Evolutionary conservation across 2,888 invertebrate genomes (phyloP).

Genomic region (Limnephilus marmoratus): DNA sequence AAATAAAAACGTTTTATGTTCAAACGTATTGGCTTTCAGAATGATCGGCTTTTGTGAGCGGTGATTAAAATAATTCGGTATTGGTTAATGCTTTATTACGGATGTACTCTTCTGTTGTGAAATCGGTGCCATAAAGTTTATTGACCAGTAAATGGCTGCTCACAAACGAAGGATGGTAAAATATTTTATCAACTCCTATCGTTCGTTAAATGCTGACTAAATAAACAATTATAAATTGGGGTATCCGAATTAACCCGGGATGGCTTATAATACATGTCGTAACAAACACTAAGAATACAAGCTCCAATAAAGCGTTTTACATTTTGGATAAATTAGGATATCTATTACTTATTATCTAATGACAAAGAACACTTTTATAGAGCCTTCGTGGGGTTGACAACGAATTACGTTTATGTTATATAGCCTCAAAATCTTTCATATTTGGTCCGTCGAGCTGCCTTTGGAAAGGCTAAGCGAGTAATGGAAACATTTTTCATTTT

Average conservation of each 20-base stretch:
- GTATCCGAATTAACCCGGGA: background rate
- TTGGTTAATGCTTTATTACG: conserved; percentile 37
- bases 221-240: conserved; percentile 19
- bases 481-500: background rate
- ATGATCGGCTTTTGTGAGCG: conserved; percentile 19
- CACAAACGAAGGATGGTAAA: conserved; percentile 37
- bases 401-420: background rate
- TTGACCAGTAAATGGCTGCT: conserved; percentile 45
- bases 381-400: background rate
- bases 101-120: conserved; percentile 8
- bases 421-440: background rate
- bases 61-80: conserved; percentile 41
- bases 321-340: background rate
- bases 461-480: background rate
- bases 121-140: conserved; percentile 49
- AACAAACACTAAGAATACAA: background rate
- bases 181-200: background rate
- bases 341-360: background rate
- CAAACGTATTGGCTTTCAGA: conserved; percentile 15
- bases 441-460: background rate
- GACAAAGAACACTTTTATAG: background rate
- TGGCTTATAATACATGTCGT: background rate
- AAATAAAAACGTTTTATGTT: conserved; percentile 33
- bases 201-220: conserved; percentile 17
- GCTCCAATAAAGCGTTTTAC: background rate